Conservation (phyloP, 2,113 vertebrate species). For the Notothenia coriiceps region DNA sequence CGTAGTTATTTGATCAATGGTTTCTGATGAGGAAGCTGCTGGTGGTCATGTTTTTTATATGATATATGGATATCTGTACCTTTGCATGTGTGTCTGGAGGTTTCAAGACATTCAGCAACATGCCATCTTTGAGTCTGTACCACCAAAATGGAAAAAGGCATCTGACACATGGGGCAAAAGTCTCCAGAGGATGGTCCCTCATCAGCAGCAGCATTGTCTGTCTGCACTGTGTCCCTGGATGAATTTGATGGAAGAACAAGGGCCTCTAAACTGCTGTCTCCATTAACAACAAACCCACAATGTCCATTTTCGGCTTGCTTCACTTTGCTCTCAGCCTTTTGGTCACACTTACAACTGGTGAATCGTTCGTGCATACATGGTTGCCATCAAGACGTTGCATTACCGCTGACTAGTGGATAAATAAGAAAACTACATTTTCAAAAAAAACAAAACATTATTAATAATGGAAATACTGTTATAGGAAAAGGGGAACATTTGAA, state of each 20-base stretch:
- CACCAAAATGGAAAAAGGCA: constrained; percentile 92
- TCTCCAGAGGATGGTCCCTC: constrained; percentile 71
- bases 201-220: constrained; percentile 11
- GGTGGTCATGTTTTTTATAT: too few species aligned
- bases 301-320: constrained; percentile 4
- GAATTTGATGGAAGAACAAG: neutral
- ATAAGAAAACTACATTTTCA: too few species aligned
- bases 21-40: too few species aligned
- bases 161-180: constrained; percentile 93
- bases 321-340: constrained; percentile 10
- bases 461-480: too few species aligned
- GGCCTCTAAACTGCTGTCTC: neutral
- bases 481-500: too few species aligned
- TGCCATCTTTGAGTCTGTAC: constrained; percentile 94
- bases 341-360: neutral
- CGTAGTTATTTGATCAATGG: too few species aligned
- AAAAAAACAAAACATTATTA: too few species aligned
- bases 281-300: neutral
- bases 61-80: constrained; percentile 78
- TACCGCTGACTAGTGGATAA: constrained; percentile 10
- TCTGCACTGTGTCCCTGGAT: neutral
- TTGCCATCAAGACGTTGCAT: too few species aligned
- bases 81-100: constrained; percentile 78
- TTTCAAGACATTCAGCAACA: constrained; percentile 92
- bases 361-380: neutral